Conservation (phyloP, 2,888 invertebrate genomes). For the Pyrochroa serraticornis region DNA sequence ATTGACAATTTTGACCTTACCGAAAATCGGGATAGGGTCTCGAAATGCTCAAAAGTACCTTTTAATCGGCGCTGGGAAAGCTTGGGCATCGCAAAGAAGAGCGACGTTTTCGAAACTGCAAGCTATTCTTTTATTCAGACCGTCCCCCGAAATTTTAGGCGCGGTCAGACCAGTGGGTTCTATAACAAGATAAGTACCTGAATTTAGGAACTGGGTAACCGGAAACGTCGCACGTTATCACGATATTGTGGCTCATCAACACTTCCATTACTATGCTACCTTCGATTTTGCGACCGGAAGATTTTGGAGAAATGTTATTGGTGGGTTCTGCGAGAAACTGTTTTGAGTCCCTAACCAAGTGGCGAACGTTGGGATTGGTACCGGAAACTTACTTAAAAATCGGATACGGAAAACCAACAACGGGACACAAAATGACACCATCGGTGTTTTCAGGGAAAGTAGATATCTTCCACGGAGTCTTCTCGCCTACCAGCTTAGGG, state of each 20-base stretch:
- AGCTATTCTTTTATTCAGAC: conserved; percentile 61
- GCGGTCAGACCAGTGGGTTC: conserved; percentile 63
- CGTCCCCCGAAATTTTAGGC: conserved; percentile 61
- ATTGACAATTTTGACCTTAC: conserved; percentile 27
- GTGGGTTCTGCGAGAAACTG: conserved; percentile 66
- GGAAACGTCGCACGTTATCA: conserved; percentile 72
- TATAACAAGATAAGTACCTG: conserved; percentile 65
- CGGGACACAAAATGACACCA: conserved; percentile 71
- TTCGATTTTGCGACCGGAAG: conserved; percentile 58
- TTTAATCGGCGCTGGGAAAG: conserved; percentile 63
- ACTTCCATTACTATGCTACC: conserved; percentile 61
- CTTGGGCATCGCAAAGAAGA: conserved; percentile 64
- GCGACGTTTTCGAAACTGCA: conserved; percentile 44
- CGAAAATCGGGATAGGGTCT: background rate
- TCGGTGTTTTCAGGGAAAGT: conserved; percentile 61
- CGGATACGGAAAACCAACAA: conserved; percentile 73
- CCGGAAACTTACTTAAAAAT: conserved; percentile 70
- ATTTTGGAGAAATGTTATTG: conserved; percentile 67
- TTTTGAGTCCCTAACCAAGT: conserved; percentile 5
- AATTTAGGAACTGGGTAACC: conserved; percentile 73
- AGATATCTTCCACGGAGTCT: conserved; percentile 66
- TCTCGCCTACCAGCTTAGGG: conserved; percentile 58
- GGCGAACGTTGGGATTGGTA: conserved; percentile 17
- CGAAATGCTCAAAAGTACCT: conserved; percentile 51
- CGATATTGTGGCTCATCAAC: conserved; percentile 52